A percentile compares a stretch with the other conserved stretches of the same genome.
These are phyloP conservation scores for Acanthis flammea DNA, from an alignment of 2,797 vertebrate genomes.

Conservation along the genomic window DNA sequence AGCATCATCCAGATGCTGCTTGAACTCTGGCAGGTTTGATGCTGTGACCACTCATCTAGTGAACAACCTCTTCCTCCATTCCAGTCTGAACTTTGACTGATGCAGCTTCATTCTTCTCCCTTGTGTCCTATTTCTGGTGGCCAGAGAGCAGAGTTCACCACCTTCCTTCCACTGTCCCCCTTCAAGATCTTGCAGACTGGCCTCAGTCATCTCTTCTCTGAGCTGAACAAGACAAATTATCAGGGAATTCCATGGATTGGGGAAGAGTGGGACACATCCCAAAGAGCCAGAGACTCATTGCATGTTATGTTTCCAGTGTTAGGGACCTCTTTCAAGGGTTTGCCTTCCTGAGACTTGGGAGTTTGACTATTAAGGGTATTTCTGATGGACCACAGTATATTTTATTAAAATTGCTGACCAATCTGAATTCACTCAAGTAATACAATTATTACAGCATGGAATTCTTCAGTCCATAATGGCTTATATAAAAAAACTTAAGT, in stretches of 20 bases:
- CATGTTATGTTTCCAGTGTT: background rate
- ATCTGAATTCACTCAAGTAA: background rate
- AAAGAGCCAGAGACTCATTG: background rate
- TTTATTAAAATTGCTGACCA: background rate
- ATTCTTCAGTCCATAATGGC: background rate
- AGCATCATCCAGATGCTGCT: background rate
- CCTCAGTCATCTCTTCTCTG: background rate
- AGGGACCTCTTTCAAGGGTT: background rate
- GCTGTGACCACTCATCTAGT: background rate
- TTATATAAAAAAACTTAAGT: background rate
- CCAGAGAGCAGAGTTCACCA: no score
- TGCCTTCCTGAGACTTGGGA: background rate
- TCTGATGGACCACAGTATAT: background rate
- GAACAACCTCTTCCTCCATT: background rate
- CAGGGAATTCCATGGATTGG: background rate
- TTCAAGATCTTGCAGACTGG: background rate
- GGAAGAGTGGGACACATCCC: background rate
- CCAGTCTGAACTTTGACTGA: background rate
- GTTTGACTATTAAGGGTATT: background rate
- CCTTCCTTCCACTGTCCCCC: background rate
- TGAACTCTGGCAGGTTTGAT: background rate
- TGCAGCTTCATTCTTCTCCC: background rate
- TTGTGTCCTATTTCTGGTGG: background rate
- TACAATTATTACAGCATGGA: background rate
- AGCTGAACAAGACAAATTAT: background rate